These are phyloP conservation scores for Tiliacea aurago DNA, from an alignment of 2,888 invertebrate species.

Conservation along the genomic window DNA sequence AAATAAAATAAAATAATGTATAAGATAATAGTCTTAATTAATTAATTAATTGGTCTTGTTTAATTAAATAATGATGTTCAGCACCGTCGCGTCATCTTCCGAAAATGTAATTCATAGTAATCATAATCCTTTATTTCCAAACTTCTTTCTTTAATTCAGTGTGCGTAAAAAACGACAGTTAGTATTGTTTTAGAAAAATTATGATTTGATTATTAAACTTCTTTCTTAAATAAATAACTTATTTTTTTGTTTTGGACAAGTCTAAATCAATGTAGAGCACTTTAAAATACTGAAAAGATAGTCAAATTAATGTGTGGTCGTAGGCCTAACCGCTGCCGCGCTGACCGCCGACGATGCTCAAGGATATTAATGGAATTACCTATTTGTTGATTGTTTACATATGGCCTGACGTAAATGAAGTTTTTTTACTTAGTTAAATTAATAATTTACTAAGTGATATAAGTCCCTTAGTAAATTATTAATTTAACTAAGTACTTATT, in stretches of 20 bases:
- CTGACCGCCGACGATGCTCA: slow-evolving; percentile 11
- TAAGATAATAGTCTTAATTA: no score
- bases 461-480: no score
- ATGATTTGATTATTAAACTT: neutral
- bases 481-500: neutral
- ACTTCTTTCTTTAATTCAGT: neutral
- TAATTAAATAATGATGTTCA: neutral
- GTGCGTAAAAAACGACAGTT: neutral
- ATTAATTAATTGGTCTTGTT: no score
- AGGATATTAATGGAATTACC: neutral
- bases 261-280: neutral
- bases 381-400: neutral
- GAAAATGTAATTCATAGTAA: no score
- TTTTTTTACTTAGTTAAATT: no score
- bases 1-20: no score
- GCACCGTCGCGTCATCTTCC: neutral
- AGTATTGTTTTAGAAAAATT: neutral
- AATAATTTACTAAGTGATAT: no score
- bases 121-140: neutral
- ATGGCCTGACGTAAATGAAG: neutral
- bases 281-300: neutral
- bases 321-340: slow-evolving; percentile 39
- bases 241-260: neutral
- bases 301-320: neutral
- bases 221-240: neutral